These are phyloP conservation scores for Rugalucina vietnamica DNA, from an alignment of 2,888 invertebrate genomes.

Conservation along the genomic window DNA sequence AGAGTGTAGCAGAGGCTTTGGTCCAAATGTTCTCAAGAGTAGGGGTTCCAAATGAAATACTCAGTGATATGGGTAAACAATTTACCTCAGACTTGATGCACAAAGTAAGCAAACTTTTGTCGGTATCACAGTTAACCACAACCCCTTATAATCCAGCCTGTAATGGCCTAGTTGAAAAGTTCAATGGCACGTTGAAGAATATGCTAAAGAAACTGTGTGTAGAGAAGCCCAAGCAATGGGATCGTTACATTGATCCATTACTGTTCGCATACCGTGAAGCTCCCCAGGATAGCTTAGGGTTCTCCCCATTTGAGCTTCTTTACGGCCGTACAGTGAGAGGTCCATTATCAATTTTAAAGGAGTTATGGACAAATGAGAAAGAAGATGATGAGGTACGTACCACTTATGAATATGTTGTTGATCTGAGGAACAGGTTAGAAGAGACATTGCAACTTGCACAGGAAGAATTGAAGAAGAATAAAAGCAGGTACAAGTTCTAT, in stretches of 20 bases:
- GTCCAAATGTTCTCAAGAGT: slow-evolving; percentile 48
- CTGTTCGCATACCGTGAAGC: slow-evolving; percentile 64
- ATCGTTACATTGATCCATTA: slow-evolving; percentile 45
- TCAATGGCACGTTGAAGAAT: slow-evolving; percentile 59
- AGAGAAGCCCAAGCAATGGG: slow-evolving; percentile 61
- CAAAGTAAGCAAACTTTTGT: slow-evolving; percentile 40
- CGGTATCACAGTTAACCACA: slow-evolving; percentile 40
- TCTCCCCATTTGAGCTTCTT: no score
- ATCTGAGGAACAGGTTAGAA: no score
- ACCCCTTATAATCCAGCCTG: slow-evolving; percentile 25
- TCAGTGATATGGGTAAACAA: slow-evolving; percentile 55
- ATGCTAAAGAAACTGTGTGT: slow-evolving; percentile 40
- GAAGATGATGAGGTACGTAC: no score
- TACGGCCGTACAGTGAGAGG: no score
- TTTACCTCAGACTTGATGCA: slow-evolving; percentile 56
- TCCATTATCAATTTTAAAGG: no score
- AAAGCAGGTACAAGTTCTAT: no score
- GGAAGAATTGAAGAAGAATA: no score
- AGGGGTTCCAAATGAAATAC: slow-evolving; percentile 55
- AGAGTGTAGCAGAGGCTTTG: slow-evolving; percentile 51
- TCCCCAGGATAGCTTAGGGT: no score
- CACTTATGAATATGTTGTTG: no score
- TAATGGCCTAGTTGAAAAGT: slow-evolving; percentile 54
- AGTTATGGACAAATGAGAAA: no score
- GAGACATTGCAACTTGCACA: no score